Evolutionary conservation across 2,888 invertebrate species (phyloP), one percentile per base, ranked within the genome.

Genomic region (Coecobrya sp.): DNA sequence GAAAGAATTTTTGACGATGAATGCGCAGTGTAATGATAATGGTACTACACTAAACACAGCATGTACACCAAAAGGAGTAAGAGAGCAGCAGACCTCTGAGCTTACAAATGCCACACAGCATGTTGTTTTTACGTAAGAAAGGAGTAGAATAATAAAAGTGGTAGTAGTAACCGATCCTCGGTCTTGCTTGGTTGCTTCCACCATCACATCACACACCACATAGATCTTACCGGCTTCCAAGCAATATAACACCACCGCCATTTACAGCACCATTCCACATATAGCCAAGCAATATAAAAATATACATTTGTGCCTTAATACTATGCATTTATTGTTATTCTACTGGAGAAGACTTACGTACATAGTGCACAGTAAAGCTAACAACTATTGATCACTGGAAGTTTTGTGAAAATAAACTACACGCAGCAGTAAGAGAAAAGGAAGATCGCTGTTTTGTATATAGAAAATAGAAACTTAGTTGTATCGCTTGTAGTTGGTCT

Each of bases 1-100:
- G 59, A 87, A 76, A 59, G 76, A 87, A 42, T 36, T 52, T 87
- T 87, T 19, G 45, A 70, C 25, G 70, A 84, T 65, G 84, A 65
- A 79, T 79, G 55, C 49, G 79, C 73, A 73, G 73, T 73, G 73
- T 73, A 79, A 79, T 79, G 79, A 49, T 79, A 19, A 79, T 49
- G 27, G 16, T 79, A 52, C 27, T 49, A 30, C 52, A 27, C 55
- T 25, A 27, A 52, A 27, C 55, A 79, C 42, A 45, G 65, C 62
- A 65, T 62, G 42, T 25, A 42, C 84, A 55, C 30, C 55, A 49
- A 49, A 22, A n/a, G 36, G n/a, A 22, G 22, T 19, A 52, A 49
- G 8, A 79, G 49, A 52, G 52, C 79, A 79, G 4, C 49, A 1
- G 10, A 65, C 13, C 22, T 11, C 52, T 49, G 16, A 49, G 16